Evolutionary conservation across 2,888 invertebrate species (phyloP).

Genomic region (Enoplolaimus lenunculus): DNA sequence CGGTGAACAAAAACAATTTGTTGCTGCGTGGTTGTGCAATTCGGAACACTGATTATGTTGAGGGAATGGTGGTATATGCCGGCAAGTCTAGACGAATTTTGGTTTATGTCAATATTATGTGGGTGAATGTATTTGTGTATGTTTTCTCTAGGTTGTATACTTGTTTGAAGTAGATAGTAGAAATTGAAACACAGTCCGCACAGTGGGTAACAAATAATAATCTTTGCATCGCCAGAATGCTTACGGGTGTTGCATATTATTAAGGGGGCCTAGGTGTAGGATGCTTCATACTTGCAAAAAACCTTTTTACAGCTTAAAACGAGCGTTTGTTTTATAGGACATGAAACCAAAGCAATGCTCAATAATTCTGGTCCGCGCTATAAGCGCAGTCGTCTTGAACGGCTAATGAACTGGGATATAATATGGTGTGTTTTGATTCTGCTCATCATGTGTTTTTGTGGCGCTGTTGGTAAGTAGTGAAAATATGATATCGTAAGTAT

Average conservation of each 20-base stretch:
- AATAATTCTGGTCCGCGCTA: constrained; percentile 88
- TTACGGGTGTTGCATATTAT: neutral
- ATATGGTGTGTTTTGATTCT: constrained; percentile 88
- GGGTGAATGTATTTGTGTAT: neutral
- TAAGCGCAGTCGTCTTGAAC: constrained; percentile 73
- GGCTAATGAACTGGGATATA: constrained; percentile 84
- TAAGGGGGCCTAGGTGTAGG: constrained; percentile 10
- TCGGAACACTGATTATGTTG: constrained; percentile 88
- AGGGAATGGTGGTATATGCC: constrained; percentile 90
- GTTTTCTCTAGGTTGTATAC: neutral
- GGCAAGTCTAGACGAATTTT: constrained; percentile 49
- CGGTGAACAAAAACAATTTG: constrained; percentile 73
- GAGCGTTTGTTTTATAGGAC: too few relatives aligned
- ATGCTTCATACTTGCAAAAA: too few relatives aligned
- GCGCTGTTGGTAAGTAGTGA: constrained; percentile 66
- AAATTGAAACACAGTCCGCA: too few relatives aligned
- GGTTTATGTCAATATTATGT: neutral
- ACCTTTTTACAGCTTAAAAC: too few relatives aligned
- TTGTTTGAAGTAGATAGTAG: too few relatives aligned
- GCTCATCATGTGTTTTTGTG: constrained; percentile 70
- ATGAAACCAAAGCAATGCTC: constrained; percentile 92
- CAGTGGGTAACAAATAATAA: too few relatives aligned
- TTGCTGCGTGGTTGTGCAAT: constrained; percentile 79
- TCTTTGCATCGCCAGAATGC: too few relatives aligned
- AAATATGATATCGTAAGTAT: too few relatives aligned